phyloP scores from a whole-genome alignment of 2,113 vertebrate genomes.

The Elgaria multicarinata region DNA sequence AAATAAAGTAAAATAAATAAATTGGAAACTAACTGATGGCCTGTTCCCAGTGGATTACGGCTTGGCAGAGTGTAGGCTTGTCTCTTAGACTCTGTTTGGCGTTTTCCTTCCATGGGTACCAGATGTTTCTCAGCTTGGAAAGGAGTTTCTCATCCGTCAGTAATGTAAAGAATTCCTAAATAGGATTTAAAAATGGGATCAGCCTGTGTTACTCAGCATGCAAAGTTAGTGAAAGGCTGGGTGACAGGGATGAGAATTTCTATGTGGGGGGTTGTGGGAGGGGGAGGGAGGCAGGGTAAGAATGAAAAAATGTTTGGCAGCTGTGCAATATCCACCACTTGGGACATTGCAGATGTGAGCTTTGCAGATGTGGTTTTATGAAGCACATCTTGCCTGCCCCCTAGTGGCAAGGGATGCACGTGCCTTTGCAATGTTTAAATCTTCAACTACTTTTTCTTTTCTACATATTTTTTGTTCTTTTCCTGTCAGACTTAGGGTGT shows the following conservation, averaged over 20 bases:
- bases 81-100: not conserved
- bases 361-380: not conserved
- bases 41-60: not conserved
- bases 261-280: not conserved
- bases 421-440: not conserved
- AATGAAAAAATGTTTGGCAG: rapidly evolving
- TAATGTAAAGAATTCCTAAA: conserved; percentile 31
- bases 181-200: not conserved
- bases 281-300: not conserved
- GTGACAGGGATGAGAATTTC: not conserved
- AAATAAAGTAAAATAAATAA: not conserved
- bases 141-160: conserved; percentile 9
- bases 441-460: too few relatives aligned
- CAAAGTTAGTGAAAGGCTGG: not conserved
- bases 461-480: too few relatives aligned
- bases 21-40: not conserved
- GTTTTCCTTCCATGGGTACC: not conserved
- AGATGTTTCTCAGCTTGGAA: not conserved
- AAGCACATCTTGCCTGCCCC: conserved; percentile 60
- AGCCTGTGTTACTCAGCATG: rapidly evolving
- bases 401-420: conserved; percentile 49
- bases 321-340: rapidly evolving
- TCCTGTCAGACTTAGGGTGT: too few relatives aligned
- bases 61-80: not conserved
- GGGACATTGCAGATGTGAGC: not conserved